Evolutionary conservation across 2,888 invertebrate species (phyloP).

Genomic region (Lymantria dispar): DNA sequence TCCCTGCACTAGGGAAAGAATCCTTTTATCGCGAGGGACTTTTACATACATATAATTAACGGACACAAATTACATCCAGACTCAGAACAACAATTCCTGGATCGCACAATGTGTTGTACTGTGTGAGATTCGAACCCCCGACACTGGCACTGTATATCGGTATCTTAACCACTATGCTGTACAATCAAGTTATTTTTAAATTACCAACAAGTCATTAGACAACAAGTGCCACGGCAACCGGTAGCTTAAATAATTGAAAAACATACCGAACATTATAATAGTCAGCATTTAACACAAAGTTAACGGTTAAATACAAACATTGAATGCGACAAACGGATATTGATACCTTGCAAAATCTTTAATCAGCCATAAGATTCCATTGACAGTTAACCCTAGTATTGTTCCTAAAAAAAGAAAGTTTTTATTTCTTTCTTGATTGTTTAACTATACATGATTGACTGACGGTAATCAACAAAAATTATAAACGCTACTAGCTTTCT

Average conservation of each 20-base stretch:
- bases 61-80: no score
- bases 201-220: no score
- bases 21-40: no score
- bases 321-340: constrained; percentile 26
- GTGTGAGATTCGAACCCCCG: no score
- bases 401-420: constrained; percentile 57
- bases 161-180: no score
- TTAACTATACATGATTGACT: constrained; percentile 59
- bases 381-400: constrained; percentile 22
- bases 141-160: no score
- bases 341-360: constrained; percentile 36
- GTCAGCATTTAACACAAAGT: background rate
- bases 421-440: constrained; percentile 48
- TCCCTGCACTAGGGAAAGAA: no score
- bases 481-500: constrained; percentile 49
- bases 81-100: no score
- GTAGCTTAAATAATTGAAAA: background rate
- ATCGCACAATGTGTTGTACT: no score
- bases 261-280: background rate
- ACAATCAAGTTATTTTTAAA: no score
- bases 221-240: background rate
- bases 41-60: no score
- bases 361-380: constrained; percentile 30
- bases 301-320: constrained; percentile 22
- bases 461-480: constrained; percentile 46